phyloP scores from a whole-genome alignment of 2,113 vertebrate species.

The Rynchops niger region DNA sequence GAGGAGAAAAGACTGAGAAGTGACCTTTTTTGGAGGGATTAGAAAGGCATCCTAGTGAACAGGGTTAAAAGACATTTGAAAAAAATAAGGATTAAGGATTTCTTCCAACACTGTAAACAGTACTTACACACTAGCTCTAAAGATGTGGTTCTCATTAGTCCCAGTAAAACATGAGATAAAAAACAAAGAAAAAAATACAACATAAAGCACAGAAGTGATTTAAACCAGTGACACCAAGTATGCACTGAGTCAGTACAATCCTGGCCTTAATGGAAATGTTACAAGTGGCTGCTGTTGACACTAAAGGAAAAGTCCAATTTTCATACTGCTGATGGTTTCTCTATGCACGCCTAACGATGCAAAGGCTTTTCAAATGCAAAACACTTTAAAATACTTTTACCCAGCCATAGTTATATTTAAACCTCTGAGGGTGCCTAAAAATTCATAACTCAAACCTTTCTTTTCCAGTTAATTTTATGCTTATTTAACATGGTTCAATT shows the following conservation, averaged over 20 bases:
- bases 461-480: neutral
- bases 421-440: neutral
- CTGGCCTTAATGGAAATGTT: neutral
- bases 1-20: neutral
- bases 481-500: neutral
- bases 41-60: neutral
- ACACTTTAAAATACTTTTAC: neutral
- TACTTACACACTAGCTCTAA: neutral
- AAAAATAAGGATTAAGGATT: neutral
- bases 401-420: neutral
- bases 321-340: neutral
- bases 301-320: neutral
- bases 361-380: neutral
- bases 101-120: neutral
- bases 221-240: neutral
- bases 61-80: neutral
- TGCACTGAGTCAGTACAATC: neutral
- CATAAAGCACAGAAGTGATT: neutral
- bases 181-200: neutral
- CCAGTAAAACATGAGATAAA: neutral
- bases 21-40: neutral
- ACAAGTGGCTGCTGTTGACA: neutral
- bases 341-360: neutral
- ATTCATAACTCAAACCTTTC: neutral
- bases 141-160: neutral